phyloP scores from a whole-genome alignment of 2,113 vertebrate species.

The Eclectus roratus region DNA sequence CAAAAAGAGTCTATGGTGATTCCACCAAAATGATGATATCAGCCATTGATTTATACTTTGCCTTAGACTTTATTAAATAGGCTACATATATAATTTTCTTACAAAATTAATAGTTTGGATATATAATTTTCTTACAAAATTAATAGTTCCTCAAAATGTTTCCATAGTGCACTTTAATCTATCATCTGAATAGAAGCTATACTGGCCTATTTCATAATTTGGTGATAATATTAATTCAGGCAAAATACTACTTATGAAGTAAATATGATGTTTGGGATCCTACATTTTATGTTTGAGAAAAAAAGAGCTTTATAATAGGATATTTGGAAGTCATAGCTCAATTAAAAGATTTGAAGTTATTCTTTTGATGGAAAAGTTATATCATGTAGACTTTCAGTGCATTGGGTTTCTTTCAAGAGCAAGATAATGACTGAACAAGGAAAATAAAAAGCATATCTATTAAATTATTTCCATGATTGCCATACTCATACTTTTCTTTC shows the following conservation, averaged over 20 bases:
- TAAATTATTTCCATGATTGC: background rate
- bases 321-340: background rate
- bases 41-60: background rate
- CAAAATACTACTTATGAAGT: background rate
- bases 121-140: background rate
- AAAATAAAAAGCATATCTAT: background rate
- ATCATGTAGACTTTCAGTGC: background rate
- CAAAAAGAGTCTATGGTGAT: background rate
- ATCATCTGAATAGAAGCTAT: background rate
- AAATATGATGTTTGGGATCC: background rate
- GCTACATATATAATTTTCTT: background rate
- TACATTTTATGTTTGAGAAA: background rate
- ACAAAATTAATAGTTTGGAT: background rate
- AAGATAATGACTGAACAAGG: background rate
- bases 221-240: background rate
- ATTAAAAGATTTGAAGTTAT: background rate
- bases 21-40: background rate
- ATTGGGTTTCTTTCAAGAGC: background rate
- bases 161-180: background rate
- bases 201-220: background rate
- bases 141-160: background rate
- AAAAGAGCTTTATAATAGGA: background rate
- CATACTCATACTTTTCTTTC: background rate
- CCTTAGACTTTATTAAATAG: background rate
- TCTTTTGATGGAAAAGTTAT: background rate